Base-by-base conservation (phyloP, 2,888 invertebrate genomes). In the Ellobium chinense region DNA sequence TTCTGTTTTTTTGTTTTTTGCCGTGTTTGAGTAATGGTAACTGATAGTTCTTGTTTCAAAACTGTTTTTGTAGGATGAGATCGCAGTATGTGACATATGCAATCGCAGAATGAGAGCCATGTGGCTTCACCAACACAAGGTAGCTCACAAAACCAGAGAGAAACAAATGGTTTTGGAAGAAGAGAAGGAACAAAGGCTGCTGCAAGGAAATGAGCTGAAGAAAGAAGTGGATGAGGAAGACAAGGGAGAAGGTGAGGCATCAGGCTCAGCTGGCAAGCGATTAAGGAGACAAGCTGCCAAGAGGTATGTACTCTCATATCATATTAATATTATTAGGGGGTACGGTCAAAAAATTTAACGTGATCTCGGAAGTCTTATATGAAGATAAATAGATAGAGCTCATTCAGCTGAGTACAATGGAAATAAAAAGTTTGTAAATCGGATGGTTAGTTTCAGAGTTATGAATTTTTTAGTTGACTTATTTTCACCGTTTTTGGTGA, bases 121-220 rank as follows among this genome's bases (percentile, higher is more conserved):
- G 76, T 77, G 76, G 76, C 7, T 68, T 21, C 36, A 68, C 1
- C 76, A 77, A 29, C 76, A 77, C 39, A 1, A 68, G 76, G 12
- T 2, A 5, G 56, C 18, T 46, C 76, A 77, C 58, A 54, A 27
- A 46, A 65, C 31, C 5, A 24, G 65, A 31, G 75, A 62, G 4
- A 65, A 74, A 39, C 62, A 65, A 21, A 7, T 18, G 60, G 14
- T 7, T 5, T n/a, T 60, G 9, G 27, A 29, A 31, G 65, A 65
- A 65, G 27, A 29, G 65, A 31, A 31, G 65, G 46, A 46, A 46
- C n/a, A n/a, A n/a, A n/a, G n/a, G 46, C 27, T 29, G 27, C 29
- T 29, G 18, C 31, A 3, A 39, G 14, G 18, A 2, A 29, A 1
- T 29, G 68, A 68, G 54, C 24, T 27, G 31, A 54, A 54, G 29